phyloP scores from a whole-genome alignment of 2,888 invertebrate species.

The Pomacea canaliculata region DNA sequence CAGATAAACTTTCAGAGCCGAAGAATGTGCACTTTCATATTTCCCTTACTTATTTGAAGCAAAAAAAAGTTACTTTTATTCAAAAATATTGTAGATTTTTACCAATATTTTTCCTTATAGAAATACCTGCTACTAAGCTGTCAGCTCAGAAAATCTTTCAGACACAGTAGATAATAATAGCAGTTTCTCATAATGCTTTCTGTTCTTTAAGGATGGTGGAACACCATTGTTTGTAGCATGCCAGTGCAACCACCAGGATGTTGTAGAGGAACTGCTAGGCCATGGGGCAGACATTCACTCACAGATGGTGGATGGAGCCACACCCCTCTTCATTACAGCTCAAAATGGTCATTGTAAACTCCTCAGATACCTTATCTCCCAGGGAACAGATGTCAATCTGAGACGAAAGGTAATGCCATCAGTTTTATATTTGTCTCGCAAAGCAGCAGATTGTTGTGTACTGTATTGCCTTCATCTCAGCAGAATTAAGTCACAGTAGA shows the following conservation, averaged over 20 bases:
- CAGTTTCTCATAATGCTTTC: too few relatives aligned
- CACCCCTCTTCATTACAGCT: constrained; percentile 92
- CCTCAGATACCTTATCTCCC: constrained; percentile 61
- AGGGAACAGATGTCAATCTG: constrained; percentile 64
- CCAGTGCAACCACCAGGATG: constrained; percentile 91
- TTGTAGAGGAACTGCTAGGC: constrained; percentile 80
- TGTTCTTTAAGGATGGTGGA: constrained; percentile 81
- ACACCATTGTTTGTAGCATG: constrained; percentile 92
- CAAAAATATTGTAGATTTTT: too few relatives aligned
- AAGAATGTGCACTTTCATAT: too few relatives aligned
- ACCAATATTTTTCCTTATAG: too few relatives aligned
- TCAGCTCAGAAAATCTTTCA: too few relatives aligned
- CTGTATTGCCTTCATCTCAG: too few relatives aligned
- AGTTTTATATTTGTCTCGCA: background rate
- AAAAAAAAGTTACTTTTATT: too few relatives aligned
- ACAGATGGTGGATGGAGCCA: constrained; percentile 80
- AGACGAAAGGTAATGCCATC: constrained; percentile 58
- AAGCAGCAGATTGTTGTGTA: background rate
- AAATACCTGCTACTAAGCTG: too few relatives aligned
- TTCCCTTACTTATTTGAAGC: too few relatives aligned
- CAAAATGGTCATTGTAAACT: constrained; percentile 86
- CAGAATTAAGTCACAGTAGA: too few relatives aligned
- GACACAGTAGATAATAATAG: too few relatives aligned
- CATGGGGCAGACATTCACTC: constrained; percentile 82
- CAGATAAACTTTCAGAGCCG: too few relatives aligned